Conservation (phyloP, 2,888 invertebrate species). For the Eumerus sabulonum region DNA sequence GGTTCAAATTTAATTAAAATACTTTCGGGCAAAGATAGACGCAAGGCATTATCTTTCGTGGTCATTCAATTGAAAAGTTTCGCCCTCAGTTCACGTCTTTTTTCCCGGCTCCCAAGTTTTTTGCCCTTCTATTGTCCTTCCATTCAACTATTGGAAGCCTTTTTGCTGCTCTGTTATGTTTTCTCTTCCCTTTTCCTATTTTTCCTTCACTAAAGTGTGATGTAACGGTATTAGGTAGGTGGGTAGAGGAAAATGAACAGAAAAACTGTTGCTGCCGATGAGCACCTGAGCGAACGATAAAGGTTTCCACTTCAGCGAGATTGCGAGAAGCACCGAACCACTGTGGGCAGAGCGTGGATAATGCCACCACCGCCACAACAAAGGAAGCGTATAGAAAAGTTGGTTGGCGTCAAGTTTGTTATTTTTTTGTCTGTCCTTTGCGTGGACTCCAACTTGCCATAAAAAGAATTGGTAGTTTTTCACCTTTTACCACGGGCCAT, state of each 20-base stretch:
- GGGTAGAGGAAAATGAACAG: constrained; percentile 11
- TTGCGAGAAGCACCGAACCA: not conserved
- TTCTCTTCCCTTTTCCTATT: constrained; percentile 40
- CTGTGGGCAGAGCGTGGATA: constrained; percentile 21
- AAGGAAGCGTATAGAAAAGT: constrained; percentile 20
- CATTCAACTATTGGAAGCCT: constrained; percentile 54
- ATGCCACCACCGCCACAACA: not conserved
- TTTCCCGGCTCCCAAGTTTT: not conserved
- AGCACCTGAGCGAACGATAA: constrained; percentile 66
- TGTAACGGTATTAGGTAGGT: not conserved
- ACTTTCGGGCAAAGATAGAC: constrained; percentile 48
- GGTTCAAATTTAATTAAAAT: constrained; percentile 66
- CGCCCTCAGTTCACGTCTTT: constrained; percentile 26
- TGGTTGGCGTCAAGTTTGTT: constrained; percentile 41
- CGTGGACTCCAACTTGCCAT: constrained; percentile 57
- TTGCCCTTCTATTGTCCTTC: constrained; percentile 16
- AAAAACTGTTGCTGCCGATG: constrained; percentile 46
- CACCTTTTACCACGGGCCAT: constrained; percentile 45
- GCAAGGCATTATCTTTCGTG: constrained; percentile 60
- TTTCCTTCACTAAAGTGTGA: constrained; percentile 17
- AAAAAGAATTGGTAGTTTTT: constrained; percentile 57
- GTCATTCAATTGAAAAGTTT: constrained; percentile 68
- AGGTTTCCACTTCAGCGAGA: constrained; percentile 57
- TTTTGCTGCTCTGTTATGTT: too few species aligned
- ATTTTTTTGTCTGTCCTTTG: constrained; percentile 32